Conservation (phyloP, 1,140 invertebrate species). For the Heterodera schachtii region DNA sequence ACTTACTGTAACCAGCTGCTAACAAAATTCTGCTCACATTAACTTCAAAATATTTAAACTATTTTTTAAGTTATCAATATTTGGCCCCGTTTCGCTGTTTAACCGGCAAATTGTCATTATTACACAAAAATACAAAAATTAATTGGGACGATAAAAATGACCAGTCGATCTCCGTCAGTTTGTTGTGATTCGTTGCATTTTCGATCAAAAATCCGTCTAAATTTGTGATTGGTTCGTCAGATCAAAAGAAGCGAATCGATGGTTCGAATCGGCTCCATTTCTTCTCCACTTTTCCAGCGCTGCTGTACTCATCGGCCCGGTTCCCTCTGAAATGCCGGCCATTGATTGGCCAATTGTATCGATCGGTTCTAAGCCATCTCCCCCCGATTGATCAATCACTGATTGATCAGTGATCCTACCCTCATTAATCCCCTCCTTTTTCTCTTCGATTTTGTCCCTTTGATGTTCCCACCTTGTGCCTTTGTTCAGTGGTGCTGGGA, state of each 20-base stretch:
- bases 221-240: neutral
- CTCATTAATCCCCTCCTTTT: no score
- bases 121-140: neutral
- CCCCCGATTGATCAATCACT: no score
- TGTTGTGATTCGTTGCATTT: neutral
- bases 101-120: conserved; percentile 6
- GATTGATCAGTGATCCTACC: no score
- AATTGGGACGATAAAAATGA: neutral
- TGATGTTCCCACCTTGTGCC: neutral
- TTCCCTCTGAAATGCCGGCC: neutral
- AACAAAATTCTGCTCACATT: no score
- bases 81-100: neutral
- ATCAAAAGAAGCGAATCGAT: conserved; percentile 10
- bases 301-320: neutral
- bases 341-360: no score
- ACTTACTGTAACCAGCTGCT: no score
- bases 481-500: neutral
- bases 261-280: conserved; percentile 7
- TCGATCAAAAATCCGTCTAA: no score
- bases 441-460: no score
- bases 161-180: neutral
- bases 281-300: conserved; percentile 5
- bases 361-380: no score
- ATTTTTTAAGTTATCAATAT: no score
- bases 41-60: no score